Evolutionary conservation across 2,113 vertebrate genomes (phyloP), one percentile per base, ranked within the genome.

Genomic region (Triplophysa tibetana): DNA sequence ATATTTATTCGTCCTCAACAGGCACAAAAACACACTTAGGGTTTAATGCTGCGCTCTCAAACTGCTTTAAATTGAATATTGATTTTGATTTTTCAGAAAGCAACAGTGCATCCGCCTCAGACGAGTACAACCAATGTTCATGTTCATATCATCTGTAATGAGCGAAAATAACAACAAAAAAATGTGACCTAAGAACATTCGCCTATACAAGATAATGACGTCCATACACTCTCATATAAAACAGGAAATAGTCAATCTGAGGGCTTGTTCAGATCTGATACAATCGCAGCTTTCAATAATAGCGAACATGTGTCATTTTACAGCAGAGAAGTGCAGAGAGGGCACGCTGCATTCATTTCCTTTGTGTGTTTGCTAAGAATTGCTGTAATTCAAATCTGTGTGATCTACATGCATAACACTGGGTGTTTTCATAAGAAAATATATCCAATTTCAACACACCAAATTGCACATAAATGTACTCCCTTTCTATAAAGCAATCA

Each of bases 41-140:
- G 16, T 62, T 33, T 52, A 69, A 60, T 21, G 52, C 74, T 60
- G 62, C 50, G 50, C 78, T 83, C 73, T 43, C 41, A 58, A 66
- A 73, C 60, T 78, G 54, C 48, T 52, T 76, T 70, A 82, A 82
- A 85, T 80, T 82, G 72, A 66, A 43, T 85, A 82, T 82, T 82
- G 77, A 85, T 79, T 85, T 50, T 6, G 33, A 85, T 79, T 78
- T 82, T 81, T 63, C 29, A 77, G 29, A 79, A 82, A 74, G 77
- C 23, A 60, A 72, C 65, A 67, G 62, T 62, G 9, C 43, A 60
- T 77, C 67, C 56, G 29, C 54, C 70, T 65, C 29, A 48, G 23
- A 58, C 54, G 14, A 50, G 26, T 41, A n/a, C 77, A 43, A 70
- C 60, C 58, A 50, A 24, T 43, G 33, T 74, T 83, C 69, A 23